A percentile compares a stretch with the other conserved stretches of the same genome.
Conservation (phyloP, 2,113 vertebrate genomes). For the Raphicerus campestris region DNA sequence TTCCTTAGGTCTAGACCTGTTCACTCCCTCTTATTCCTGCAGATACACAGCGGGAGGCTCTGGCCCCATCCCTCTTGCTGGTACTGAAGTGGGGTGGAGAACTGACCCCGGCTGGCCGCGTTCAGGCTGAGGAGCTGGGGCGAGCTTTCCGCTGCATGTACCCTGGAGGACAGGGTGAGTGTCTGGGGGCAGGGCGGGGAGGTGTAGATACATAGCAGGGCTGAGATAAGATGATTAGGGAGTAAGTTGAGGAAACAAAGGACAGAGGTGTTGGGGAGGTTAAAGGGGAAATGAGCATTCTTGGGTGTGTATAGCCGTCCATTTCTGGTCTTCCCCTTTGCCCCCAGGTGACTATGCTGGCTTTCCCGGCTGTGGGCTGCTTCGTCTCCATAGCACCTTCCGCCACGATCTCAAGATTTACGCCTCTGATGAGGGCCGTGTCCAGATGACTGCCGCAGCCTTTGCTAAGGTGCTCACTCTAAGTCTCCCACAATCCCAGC, state of each 20-base stretch:
- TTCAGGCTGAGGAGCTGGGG: constrained; percentile 97
- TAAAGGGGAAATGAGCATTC: not conserved
- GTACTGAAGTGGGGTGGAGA: constrained; percentile 99
- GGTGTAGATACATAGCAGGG: not conserved
- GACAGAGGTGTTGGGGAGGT: not conserved
- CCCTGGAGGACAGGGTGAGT: constrained; percentile 95
- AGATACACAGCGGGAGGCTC: constrained; percentile 85
- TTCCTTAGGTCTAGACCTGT: not conserved
- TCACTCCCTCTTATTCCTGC: constrained; percentile 7
- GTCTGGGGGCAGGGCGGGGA: accelerated
- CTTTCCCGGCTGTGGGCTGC: constrained; percentile 95
- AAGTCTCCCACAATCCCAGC: not conserved
- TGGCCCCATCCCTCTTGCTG: constrained; percentile 88
- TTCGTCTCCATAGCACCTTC: constrained; percentile 97
- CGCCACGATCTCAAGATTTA: constrained; percentile 99
- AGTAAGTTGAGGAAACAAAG: not conserved
- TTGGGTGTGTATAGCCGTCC: not conserved
- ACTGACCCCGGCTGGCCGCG: constrained; percentile 93
- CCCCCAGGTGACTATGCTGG: constrained; percentile 95
- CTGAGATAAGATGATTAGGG: not conserved
- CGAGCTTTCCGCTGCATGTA: constrained; percentile 99
- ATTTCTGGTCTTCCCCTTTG: not conserved
- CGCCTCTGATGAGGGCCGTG: constrained; percentile 95
- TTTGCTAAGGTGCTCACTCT: constrained; percentile 92
- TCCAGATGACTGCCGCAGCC: constrained; percentile 98